These are phyloP conservation scores for Etheostoma cragini DNA, from an alignment of 2,113 vertebrate genomes.

Conservation along the genomic window DNA sequence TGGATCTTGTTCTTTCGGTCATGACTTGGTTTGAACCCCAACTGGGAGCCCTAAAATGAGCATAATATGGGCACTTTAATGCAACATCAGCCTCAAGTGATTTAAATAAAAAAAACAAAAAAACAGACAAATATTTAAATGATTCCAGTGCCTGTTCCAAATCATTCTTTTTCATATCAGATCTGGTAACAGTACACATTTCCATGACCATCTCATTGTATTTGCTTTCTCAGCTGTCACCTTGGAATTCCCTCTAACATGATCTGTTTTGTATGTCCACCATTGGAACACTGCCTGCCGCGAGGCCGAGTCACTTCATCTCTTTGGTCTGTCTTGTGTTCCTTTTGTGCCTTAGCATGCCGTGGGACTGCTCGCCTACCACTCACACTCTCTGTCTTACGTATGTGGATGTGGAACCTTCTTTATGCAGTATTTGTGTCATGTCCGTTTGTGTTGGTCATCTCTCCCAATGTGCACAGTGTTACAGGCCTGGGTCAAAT, in stretches of 20 bases:
- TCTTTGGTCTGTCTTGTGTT: conserved; percentile 72
- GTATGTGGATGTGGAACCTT: conserved; percentile 80
- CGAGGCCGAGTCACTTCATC: conserved; percentile 64
- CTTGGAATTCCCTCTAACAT: conserved; percentile 42
- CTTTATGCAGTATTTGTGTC: conserved; percentile 48
- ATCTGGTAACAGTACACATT: background rate
- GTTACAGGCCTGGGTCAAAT: conserved; percentile 4
- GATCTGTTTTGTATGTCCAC: conserved; percentile 43
- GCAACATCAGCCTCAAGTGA: too few relatives aligned
- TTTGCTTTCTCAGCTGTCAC: conserved; percentile 18
- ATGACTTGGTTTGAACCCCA: too few relatives aligned
- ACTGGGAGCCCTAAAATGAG: too few relatives aligned
- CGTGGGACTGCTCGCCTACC: conserved; percentile 79
- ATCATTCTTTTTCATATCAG: conserved; percentile 2
- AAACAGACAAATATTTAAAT: background rate
- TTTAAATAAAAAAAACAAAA: too few relatives aligned
- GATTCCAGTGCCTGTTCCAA: background rate
- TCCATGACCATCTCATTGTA: conserved; percentile 38
- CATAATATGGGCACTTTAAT: too few relatives aligned
- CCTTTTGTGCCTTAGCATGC: conserved; percentile 80
- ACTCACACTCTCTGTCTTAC: conserved; percentile 85
- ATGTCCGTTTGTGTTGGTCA: conserved; percentile 41
- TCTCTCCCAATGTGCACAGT: conserved; percentile 18
- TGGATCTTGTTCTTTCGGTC: too few relatives aligned
- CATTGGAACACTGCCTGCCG: conserved; percentile 12